Base-by-base conservation (phyloP, 2,797 vertebrate genomes). In the Pempheris klunzingeri region DNA sequence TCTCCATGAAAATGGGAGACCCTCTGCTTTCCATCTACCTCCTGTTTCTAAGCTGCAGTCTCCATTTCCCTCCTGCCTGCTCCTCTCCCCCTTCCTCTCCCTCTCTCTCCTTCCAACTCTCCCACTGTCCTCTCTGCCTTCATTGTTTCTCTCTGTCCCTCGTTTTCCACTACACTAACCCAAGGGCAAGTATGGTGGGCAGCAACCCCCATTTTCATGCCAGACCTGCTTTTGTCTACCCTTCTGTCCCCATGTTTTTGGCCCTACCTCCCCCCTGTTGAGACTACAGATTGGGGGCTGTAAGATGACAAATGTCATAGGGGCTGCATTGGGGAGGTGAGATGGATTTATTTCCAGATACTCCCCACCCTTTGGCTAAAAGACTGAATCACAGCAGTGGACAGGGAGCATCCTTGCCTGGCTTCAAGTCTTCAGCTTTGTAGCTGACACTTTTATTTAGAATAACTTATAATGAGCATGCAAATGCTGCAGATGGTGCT, bases 1-100 rank as follows among this genome's bases (percentile, higher is more conserved):
- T 94, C 84, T 92, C 85, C 75, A 91, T 92, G 91, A 90, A 92
- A 94, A 93, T 92, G 66, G 81, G 71, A 69, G 83, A 81, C 86
- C 80, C 83, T 88, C 89, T 81, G 69, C 75, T 88, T 74, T 73
- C 83, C 78, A 89, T 88, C 89, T 85, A 89, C 88, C 88, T 90
- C 84, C 90, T 92, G 89, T 88, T 91, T 84, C 83, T 87, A 72
- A 76, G 65, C 76, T 52, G 24, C 65, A 28, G 66, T 78, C 83
- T 81, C 73, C 61, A 75, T 67, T 78, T 84, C 63, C 59, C 74
- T 85, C 58, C 78, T 72, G 68, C 62, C 78, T 58, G 20, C 63
- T 53, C 55, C 44, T 30, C 34, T 41, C 28, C 15, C n/a, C 15
- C 64, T 30, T 32, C 5, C 9, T 46, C 30, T 24, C 22, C 15